A percentile compares a stretch with the other conserved stretches of the same genome.
These are phyloP conservation scores for Tetanocera ferruginea DNA, from an alignment of 2,888 invertebrate species.

Conservation along the genomic window DNA sequence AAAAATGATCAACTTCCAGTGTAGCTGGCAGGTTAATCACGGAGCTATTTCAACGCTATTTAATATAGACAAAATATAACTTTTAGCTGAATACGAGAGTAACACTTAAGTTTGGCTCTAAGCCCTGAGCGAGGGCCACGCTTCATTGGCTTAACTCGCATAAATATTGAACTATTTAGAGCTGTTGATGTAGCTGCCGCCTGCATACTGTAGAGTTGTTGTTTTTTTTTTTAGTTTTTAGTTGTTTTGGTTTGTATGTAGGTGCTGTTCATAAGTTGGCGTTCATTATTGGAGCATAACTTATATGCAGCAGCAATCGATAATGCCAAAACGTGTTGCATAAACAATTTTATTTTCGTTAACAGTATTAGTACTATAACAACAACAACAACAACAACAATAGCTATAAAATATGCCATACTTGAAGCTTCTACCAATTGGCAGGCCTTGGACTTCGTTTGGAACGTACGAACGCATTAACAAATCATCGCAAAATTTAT, in stretches of 20 bases:
- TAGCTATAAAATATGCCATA: not conserved
- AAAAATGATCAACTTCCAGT: not conserved
- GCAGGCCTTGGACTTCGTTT: not conserved
- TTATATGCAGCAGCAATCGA: conserved; percentile 45
- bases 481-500: conserved; percentile 48
- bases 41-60: not conserved
- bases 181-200: not conserved
- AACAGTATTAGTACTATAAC: conserved; percentile 13
- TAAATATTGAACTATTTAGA: no score
- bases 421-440: not conserved
- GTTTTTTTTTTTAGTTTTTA: no score
- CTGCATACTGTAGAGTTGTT: not conserved
- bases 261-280: not conserved
- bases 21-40: not conserved
- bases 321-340: conserved; percentile 48
- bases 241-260: no score
- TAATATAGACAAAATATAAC: not conserved
- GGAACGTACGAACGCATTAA: conserved; percentile 42
- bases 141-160: not conserved
- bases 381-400: conserved; percentile 28
- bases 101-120: not conserved
- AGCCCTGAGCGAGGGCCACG: not conserved
- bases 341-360: conserved; percentile 46
- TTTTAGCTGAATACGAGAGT: not conserved
- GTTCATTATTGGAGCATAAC: conserved; percentile 45